Base-by-base conservation (phyloP, 2,797 vertebrate genomes). In the Oryzias dopingdopingensis region DNA sequence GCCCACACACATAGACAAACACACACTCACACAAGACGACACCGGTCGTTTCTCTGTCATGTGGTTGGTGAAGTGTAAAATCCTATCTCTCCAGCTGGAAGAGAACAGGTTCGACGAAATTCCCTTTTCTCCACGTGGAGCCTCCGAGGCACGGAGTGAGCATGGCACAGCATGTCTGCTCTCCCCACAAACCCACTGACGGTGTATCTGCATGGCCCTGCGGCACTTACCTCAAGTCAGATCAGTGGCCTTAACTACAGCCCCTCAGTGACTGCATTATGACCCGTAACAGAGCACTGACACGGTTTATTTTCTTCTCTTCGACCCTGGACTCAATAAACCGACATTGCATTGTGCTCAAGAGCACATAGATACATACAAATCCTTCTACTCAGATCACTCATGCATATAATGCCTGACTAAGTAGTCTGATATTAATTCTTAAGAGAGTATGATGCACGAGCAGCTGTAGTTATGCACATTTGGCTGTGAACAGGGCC, bases 51-150 rank as follows among this genome's bases (percentile, higher is more conserved):
- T 79, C 70, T 84, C 80, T 81, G 85, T 86, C 82, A 87, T 81
- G 82, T 80, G 77, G 70, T 82, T 84, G 85, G 80, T 55, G 53
- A 78, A 67, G 82, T 85, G 84, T 78, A 79, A 85, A 84, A 82
- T 85, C 82, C 74, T 61, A 84, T 82, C 85, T 80, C 85, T 74
- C 85, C 81, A 87, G 81, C 81, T 86, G 89, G 91, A 90, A 88
- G 90, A 83, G 87, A 94, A 95, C 93, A 89, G 93, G 93, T 94
- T 94, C 76, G 86, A 80, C 92, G 70, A 91, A 95, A 91, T 93
- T 92, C 91, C 90, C 86, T 80, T 59, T 69, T 73, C 77, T 79
- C 59, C 56, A 69, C 51, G 41, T 73, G 67, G 67, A 87, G 82
- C 83, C 83, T 84, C 49, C 22, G 46, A 88, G 84, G 83, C 75